Conservation (phyloP, 2,888 invertebrate species). For the Ormyrus pomaceus region DNA sequence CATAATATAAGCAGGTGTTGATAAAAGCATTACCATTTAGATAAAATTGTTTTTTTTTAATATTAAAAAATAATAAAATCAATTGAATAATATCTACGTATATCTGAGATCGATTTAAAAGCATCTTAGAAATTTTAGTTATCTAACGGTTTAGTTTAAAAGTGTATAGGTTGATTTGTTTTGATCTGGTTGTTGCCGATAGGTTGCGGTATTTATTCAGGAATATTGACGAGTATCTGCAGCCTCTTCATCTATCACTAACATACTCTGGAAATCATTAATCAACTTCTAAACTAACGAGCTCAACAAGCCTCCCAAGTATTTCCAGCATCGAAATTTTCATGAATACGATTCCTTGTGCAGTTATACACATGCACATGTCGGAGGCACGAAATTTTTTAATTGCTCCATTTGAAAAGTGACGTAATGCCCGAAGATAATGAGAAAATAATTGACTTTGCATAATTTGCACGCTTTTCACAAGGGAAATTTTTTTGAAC, state of each 20-base stretch:
- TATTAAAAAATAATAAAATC: no score
- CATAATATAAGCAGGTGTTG: no score
- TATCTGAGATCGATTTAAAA: no score
- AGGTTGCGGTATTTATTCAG: constrained; percentile 21
- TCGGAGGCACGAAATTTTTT: constrained; percentile 15
- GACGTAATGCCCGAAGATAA: constrained; percentile 42
- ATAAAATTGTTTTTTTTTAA: no score
- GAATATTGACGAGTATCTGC: constrained; percentile 14
- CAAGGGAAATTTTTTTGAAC: background rate
- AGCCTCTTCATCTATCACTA: constrained; percentile 22
- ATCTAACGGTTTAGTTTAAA: background rate
- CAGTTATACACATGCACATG: background rate
- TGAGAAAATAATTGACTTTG: constrained; percentile 53
- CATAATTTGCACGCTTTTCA: constrained; percentile 38
- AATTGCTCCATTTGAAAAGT: constrained; percentile 2
- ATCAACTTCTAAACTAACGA: constrained; percentile 44
- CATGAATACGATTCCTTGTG: constrained; percentile 17
- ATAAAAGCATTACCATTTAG: no score
- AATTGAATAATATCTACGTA: no score
- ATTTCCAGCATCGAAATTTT: constrained; percentile 33
- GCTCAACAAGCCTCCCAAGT: constrained; percentile 21
- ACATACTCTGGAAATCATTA: constrained; percentile 19
- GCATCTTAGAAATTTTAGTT: background rate
- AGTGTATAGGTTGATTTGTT: background rate
- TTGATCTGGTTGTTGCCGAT: background rate